Conservation (phyloP, 2,113 vertebrate species). For the Oreochromis tanganicae region DNA sequence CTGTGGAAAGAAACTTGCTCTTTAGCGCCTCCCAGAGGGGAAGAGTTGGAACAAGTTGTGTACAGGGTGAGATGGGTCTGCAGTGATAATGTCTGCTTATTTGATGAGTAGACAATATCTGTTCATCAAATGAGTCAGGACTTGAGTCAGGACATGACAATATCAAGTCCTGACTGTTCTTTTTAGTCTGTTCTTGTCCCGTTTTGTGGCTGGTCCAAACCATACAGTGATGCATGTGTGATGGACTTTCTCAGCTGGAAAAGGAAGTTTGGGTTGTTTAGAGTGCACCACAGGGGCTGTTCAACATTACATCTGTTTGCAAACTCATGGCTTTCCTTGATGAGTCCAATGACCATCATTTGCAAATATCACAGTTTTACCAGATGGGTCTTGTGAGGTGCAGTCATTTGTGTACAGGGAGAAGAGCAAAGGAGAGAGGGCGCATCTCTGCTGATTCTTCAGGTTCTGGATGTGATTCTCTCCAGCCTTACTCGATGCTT, state of each 20-base stretch:
- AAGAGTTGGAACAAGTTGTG: neutral
- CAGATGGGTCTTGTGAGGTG: neutral
- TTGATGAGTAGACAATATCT: neutral
- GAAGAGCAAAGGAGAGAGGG: neutral
- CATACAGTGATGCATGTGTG: neutral
- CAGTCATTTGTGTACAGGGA: neutral
- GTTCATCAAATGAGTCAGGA: neutral
- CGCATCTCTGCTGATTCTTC: fast-evolving
- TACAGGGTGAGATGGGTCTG: neutral
- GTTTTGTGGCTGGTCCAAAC: fast-evolving
- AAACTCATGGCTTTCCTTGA: neutral
- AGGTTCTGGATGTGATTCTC: neutral
- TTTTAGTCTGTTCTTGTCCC: neutral
- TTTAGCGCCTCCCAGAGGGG: neutral
- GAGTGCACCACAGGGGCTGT: fast-evolving
- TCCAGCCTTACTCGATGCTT: neutral
- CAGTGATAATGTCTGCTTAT: neutral
- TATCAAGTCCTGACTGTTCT: neutral
- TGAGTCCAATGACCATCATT: neutral
- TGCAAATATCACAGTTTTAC: neutral
- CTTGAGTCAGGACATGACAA: neutral
- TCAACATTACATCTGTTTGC: neutral
- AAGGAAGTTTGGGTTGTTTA: too few relatives aligned
- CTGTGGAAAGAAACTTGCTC: neutral
- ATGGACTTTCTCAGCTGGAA: neutral